Percentiles rank a stretch among this genome's conserved stretches.
phyloP scores from a whole-genome alignment of 2,888 invertebrate species.

The Synanthedon andrenaeformis region DNA sequence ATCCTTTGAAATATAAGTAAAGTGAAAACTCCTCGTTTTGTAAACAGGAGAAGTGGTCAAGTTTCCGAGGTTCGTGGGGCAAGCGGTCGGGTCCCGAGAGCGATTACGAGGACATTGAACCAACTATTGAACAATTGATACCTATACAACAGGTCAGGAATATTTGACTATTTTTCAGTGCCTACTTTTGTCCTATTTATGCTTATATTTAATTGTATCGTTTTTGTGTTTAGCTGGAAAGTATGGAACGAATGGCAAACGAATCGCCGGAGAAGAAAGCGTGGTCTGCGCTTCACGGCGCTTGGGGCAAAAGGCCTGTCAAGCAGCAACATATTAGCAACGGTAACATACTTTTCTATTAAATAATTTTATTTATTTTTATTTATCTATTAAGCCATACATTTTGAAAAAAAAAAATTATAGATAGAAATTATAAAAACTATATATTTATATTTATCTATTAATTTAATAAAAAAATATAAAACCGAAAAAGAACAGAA shows the following conservation, averaged over 20 bases:
- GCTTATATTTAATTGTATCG: neutral
- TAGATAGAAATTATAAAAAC: no score
- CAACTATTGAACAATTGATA: slow-evolving; percentile 37
- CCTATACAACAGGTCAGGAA: slow-evolving; percentile 37
- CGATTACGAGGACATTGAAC: slow-evolving; percentile 54
- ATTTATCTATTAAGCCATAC: no score
- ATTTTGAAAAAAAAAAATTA: no score
- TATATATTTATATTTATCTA: no score
- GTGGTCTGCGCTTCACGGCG: slow-evolving; percentile 78
- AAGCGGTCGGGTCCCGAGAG: slow-evolving; percentile 61
- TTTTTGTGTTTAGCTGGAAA: neutral
- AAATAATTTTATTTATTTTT: no score
- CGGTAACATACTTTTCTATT: slow-evolving; percentile 22
- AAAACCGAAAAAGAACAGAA: no score
- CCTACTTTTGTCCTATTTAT: neutral
- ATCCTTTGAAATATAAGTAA: no score
- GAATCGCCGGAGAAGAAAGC: slow-evolving; percentile 71
- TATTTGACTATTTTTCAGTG: neutral
- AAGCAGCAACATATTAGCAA: slow-evolving; percentile 42
- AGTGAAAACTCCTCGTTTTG: no score
- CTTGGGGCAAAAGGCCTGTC: slow-evolving; percentile 80
- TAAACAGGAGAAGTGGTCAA: slow-evolving; percentile 73
- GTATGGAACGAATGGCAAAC: slow-evolving; percentile 19
- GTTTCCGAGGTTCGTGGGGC: slow-evolving; percentile 78
- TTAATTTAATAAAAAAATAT: no score